Conservation (phyloP, 1,140 invertebrate genomes). For the Aphelenchoides fujianensis region DNA sequence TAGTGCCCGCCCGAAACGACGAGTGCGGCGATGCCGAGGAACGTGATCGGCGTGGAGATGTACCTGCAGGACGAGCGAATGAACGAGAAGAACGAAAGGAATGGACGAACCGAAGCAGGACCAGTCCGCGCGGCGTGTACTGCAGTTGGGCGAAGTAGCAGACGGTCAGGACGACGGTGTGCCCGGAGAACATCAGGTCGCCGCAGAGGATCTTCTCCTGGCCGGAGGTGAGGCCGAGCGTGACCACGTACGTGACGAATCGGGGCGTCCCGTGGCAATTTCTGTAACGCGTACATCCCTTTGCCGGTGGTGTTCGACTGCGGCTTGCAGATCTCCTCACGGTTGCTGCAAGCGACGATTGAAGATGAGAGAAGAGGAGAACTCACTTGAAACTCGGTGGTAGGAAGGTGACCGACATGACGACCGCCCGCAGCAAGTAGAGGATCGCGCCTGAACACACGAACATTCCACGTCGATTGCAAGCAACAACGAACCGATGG, state of each 20-base stretch:
- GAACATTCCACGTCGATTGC: slow-evolving; percentile 22
- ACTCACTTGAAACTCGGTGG: slow-evolving; percentile 37
- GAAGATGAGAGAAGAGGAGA: background rate
- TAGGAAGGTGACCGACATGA: slow-evolving; percentile 59
- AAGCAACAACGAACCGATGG: slow-evolving; percentile 52
- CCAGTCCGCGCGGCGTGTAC: slow-evolving; percentile 57
- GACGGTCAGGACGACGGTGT: slow-evolving; percentile 60
- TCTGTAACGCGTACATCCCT: slow-evolving; percentile 51
- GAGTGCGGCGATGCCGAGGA: slow-evolving; percentile 57
- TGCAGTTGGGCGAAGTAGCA: slow-evolving; percentile 62
- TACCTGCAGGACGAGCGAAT: slow-evolving; percentile 46
- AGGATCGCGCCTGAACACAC: slow-evolving; percentile 12
- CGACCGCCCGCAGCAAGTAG: slow-evolving; percentile 52
- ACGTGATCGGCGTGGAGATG: slow-evolving; percentile 59
- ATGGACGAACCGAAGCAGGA: slow-evolving; percentile 31
- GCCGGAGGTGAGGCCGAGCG: slow-evolving; percentile 60
- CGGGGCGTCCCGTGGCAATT: slow-evolving; percentile 52
- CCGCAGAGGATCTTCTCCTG: slow-evolving; percentile 61
- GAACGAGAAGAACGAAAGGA: slow-evolving; percentile 8
- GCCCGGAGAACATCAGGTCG: slow-evolving; percentile 57
- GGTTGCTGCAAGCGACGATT: slow-evolving; percentile 47
- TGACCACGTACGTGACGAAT: slow-evolving; percentile 61
- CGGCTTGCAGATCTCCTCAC: slow-evolving; percentile 59
- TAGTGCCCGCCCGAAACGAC: slow-evolving; percentile 62
- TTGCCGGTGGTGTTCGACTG: slow-evolving; percentile 56